phyloP scores from a whole-genome alignment of 1,140 invertebrate species.

The Cherax quadricarinatus region DNA sequence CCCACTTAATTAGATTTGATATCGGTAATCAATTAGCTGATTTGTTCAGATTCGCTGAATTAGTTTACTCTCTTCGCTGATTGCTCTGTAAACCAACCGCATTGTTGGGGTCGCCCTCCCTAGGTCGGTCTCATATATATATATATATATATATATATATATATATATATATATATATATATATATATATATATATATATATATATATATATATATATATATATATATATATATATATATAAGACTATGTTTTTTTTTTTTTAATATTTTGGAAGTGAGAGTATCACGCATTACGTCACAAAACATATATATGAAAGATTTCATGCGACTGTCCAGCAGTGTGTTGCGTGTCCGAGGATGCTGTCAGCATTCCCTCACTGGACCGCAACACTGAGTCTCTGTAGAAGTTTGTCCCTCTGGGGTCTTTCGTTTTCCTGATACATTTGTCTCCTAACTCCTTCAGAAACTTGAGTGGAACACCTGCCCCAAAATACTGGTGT shows the following conservation, averaged over 20 bases:
- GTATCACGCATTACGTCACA: no score
- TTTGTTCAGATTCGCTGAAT: constrained; percentile 58
- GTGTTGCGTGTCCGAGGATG: no score
- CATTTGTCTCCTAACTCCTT: no score
- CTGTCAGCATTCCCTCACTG: no score
- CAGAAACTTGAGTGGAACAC: no score
- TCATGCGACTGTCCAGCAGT: no score
- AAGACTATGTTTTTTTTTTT: not conserved
- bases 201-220: constrained; percentile 17
- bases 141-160: constrained; percentile 32
- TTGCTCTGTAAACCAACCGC: constrained; percentile 24
- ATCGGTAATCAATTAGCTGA: constrained; percentile 66
- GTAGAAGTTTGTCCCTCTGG: no score
- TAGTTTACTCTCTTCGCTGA: constrained; percentile 53
- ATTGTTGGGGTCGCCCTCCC: not conserved
- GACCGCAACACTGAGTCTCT: no score
- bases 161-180: constrained; percentile 35
- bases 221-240: constrained; percentile 4
- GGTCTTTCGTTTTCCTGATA: no score
- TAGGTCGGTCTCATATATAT: constrained; percentile 26
- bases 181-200: constrained; percentile 40
- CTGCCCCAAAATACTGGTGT: no score
- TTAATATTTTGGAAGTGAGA: not conserved
- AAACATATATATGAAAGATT: no score
- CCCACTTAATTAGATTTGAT: constrained; percentile 70